Base-by-base conservation (phyloP, 92 coral and sea anemone species). In the Palythoa grandiflora region DNA sequence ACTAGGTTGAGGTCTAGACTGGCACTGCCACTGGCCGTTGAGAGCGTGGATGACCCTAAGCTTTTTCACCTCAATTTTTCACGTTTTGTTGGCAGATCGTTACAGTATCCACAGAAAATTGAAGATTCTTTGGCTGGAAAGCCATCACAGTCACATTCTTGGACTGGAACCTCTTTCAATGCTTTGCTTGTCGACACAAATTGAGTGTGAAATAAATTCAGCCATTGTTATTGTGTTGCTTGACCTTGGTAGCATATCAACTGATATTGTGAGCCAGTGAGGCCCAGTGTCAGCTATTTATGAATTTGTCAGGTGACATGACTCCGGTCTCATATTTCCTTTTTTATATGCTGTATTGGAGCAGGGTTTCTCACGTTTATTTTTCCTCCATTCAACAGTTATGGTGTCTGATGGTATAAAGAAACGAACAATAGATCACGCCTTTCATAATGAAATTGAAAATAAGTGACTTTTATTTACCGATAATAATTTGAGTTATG, bases 71-170 rank as follows among this genome's bases (percentile, higher is more conserved):
- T 78, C 36, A 65, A 35, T 52, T 84, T 84, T 54, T 84, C 70
- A 60, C 73, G 88, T 73, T 84, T 84, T 48, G 80, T 84, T 28
- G 88, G 88, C 21, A 71, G 80, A 44, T 84, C 88, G 50, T 84
- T 84, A 38, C 80, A 84, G 53, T 73, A 84, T 3, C 80, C 88
- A 84, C 80, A 84, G 88, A 84, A 84, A 50, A 52, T 8, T n/a
- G 88, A 84, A 15, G 63, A 10, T 84, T 84, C 80, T 19, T 28
- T 19, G 13, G 38, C 19, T 38, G 73, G 73, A 84, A 84, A 84
- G 44, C 53, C 14, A 50, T 84, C 71, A 61, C 88, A 84, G 53
- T 72, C 71, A 36, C 80, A 71, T 5, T 84, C 88, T 5, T 76
- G 5, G 40, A 52, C 17, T 39, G 5, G 10, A 20, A 39, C 78